Evolutionary conservation across 2,113 vertebrate species (phyloP).

Genomic region (Prietella phreatophila): DNA sequence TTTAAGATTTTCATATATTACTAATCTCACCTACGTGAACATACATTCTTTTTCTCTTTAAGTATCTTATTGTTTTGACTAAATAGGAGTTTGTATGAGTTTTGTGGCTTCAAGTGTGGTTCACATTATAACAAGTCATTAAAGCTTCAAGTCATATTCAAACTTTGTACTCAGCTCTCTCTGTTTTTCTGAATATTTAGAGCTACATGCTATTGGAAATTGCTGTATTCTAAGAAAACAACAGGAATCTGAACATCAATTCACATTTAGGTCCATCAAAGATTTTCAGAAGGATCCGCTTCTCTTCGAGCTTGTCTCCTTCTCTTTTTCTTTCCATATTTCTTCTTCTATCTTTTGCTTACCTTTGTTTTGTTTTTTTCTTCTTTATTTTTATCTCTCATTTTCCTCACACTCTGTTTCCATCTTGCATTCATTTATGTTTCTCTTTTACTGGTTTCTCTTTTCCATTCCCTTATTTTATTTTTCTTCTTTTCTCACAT

Average conservation of each 20-base stretch:
- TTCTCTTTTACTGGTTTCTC: not conserved
- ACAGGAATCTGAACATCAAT: not conserved
- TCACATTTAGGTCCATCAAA: not conserved
- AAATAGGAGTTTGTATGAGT: not conserved
- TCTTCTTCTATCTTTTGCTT: not conserved
- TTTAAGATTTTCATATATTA: not conserved
- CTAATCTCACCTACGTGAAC: not conserved
- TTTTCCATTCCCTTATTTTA: not conserved
- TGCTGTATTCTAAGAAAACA: not conserved
- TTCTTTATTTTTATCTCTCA: not conserved
- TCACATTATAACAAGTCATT: not conserved
- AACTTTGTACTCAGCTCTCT: not conserved
- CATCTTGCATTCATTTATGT: not conserved
- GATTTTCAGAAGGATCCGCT: not conserved
- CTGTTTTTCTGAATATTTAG: not conserved
- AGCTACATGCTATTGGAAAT: not conserved
- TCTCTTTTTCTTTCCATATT: not conserved
- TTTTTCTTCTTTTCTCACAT: not conserved
- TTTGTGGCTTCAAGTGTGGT: not conserved
- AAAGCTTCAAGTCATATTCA: not conserved
- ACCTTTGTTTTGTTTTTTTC: not conserved
- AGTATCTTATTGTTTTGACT: not conserved
- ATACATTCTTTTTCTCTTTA: not conserved
- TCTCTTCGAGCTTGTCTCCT: not conserved
- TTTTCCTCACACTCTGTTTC: not conserved